Conservation (phyloP, 2,797 vertebrate species). For the Myiothlypis chrysogaster region DNA sequence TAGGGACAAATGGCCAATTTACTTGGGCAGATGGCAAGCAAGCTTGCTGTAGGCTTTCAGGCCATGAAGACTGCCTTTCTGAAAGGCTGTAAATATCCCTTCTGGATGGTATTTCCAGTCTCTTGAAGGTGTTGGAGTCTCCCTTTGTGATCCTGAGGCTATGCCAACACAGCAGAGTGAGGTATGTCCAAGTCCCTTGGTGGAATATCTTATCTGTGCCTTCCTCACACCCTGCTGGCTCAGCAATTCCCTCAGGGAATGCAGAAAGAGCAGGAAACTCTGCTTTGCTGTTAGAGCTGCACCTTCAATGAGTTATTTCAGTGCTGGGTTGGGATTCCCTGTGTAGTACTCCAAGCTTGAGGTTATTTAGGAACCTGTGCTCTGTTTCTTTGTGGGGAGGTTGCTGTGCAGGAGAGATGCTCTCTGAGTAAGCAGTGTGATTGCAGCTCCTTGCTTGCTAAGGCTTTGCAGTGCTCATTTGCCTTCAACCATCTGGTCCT, state of each 20-base stretch:
- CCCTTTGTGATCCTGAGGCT: not conserved
- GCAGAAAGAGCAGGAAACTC: not conserved
- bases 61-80: not conserved
- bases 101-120: not conserved
- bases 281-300: not conserved
- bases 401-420: not conserved
- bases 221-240: not conserved
- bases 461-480: not conserved
- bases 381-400: not conserved
- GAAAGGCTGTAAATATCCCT: not conserved
- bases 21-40: slow-evolving; percentile 27
- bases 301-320: not conserved
- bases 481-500: not conserved
- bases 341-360: not conserved
- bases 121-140: not conserved
- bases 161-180: not conserved
- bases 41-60: not conserved
- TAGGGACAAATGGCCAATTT: slow-evolving; percentile 30
- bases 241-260: not conserved
- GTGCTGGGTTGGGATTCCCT: not conserved
- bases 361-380: not conserved
- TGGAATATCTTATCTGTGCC: not conserved
- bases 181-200: not conserved
- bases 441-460: not conserved
- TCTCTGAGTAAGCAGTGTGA: not conserved